Conservation (phyloP, 2,888 invertebrate species). For the Mimumesa dahlbomi region DNA sequence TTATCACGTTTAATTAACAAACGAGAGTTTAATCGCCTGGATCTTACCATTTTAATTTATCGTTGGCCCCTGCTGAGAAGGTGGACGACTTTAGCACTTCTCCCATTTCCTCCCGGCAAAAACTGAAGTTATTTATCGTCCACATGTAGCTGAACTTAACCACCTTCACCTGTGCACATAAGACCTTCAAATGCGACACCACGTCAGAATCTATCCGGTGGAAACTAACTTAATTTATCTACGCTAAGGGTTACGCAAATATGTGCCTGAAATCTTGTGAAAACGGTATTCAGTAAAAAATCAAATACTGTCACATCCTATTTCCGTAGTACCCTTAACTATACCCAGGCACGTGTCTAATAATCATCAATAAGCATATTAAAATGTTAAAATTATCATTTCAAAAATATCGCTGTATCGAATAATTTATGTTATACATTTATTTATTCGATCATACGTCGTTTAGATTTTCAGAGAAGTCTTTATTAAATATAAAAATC, state of each 20-base stretch:
- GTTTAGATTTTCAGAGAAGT: too few relatives aligned
- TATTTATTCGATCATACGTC: too few relatives aligned
- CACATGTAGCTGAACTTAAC: conserved; percentile 99
- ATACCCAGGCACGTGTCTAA: too few relatives aligned
- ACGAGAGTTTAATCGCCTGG: neutral
- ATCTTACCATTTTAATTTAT: conserved; percentile 98
- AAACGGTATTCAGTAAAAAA: too few relatives aligned
- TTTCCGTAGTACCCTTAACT: too few relatives aligned
- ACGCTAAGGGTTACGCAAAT: conserved; percentile 46
- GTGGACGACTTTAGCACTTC: conserved; percentile 99
- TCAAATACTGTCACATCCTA: too few relatives aligned
- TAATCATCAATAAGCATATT: neutral
- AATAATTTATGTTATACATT: too few relatives aligned
- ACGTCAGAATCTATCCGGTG: conserved; percentile 71
- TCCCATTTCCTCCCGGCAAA: conserved; percentile 99
- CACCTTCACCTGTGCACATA: conserved; percentile 94
- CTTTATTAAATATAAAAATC: too few relatives aligned
- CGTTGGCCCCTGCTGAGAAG: conserved; percentile 99
- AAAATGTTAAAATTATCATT: neutral
- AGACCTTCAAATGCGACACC: conserved; percentile 77
- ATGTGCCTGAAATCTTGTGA: neutral
- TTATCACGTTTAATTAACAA: neutral
- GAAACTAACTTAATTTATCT: conserved; percentile 65
- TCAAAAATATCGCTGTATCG: too few relatives aligned
- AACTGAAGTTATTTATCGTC: conserved; percentile 99